These are phyloP conservation scores for Contarinia nasturtii DNA, from an alignment of 1,140 invertebrate genomes.

Conservation along the genomic window DNA sequence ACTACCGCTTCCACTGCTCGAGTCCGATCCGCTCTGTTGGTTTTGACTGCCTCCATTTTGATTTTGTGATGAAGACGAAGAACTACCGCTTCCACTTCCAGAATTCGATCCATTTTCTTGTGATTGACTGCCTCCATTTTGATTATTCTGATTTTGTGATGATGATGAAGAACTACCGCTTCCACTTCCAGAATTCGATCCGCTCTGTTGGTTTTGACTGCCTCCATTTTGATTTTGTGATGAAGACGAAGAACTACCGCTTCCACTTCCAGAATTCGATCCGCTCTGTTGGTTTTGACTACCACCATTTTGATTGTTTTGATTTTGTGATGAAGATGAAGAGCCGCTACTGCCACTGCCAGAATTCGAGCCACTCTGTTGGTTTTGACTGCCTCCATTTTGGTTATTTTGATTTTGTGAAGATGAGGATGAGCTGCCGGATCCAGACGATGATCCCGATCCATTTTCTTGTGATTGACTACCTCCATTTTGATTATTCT, in stretches of 20 bases:
- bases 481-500: background rate
- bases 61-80: no score
- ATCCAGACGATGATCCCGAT: background rate
- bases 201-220: constrained; percentile 2
- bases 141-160: no score
- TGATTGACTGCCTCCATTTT: background rate
- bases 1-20: background rate
- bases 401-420: background rate
- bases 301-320: background rate
- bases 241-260: background rate
- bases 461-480: constrained; percentile 3
- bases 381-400: constrained; percentile 6
- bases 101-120: constrained; percentile 1
- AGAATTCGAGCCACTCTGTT: constrained; percentile 7
- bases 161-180: background rate
- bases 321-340: background rate
- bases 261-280: background rate
- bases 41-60: constrained; percentile 6
- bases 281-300: background rate
- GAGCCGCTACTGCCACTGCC: constrained; percentile 1
- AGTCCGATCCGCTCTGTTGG: constrained; percentile 5
- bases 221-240: background rate
- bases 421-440: constrained; percentile 1
- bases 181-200: background rate
- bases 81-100: constrained; percentile 1